A percentile compares a stretch with the other conserved stretches of the same genome.
Evolutionary conservation across 1,140 invertebrate species (phyloP).

Genomic region (Micrasema minimum): DNA sequence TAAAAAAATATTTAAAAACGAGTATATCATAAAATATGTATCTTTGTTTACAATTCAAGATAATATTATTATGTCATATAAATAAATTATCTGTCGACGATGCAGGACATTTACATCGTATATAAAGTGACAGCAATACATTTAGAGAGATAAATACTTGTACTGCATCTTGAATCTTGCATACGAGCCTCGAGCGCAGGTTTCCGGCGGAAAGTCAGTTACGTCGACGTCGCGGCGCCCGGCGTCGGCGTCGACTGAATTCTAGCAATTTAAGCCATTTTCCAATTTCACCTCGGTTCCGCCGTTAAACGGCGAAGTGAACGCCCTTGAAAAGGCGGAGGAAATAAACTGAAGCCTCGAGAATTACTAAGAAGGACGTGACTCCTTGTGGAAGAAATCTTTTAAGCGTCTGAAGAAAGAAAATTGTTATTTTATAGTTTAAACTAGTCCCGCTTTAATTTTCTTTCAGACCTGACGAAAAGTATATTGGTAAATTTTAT

Average conservation of each 20-base stretch:
- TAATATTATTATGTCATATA: too few relatives aligned
- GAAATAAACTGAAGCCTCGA: background rate
- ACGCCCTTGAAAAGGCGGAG: slow-evolving; percentile 1
- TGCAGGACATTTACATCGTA: too few relatives aligned
- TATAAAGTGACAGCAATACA: too few relatives aligned
- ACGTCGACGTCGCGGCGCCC: slow-evolving; percentile 8
- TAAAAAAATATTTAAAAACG: too few relatives aligned
- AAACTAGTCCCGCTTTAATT: too few relatives aligned
- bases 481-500: too few relatives aligned
- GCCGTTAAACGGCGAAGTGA: slow-evolving; percentile 31
- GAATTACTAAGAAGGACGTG: slow-evolving; percentile 14
- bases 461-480: too few relatives aligned
- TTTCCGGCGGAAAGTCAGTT: slow-evolving; percentile 35
- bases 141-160: too few relatives aligned
- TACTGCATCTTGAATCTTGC: too few relatives aligned
- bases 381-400: background rate
- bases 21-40: too few relatives aligned
- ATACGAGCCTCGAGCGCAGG: slow-evolving; percentile 4
- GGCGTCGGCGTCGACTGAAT: slow-evolving; percentile 35
- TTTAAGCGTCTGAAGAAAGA: background rate
- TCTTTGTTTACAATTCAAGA: too few relatives aligned
- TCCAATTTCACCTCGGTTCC: slow-evolving; percentile 40
- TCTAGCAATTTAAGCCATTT: slow-evolving; percentile 40
- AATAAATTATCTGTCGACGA: too few relatives aligned
- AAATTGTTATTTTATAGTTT: background rate